Evolutionary conservation across 2,888 invertebrate species (phyloP).

Genomic region (Cecidostiba fungosa): DNA sequence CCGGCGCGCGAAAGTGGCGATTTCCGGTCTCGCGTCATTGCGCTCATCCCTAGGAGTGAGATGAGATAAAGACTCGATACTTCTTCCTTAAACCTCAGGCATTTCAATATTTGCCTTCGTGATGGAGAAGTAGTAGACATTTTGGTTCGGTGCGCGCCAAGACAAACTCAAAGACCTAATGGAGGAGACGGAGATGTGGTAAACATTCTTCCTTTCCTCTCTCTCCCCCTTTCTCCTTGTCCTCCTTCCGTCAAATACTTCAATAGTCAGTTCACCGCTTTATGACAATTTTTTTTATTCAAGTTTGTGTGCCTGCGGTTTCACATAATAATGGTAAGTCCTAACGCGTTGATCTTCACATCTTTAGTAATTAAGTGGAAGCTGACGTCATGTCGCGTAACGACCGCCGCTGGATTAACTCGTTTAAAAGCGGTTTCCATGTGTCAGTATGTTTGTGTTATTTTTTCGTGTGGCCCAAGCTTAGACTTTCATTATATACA

Average conservation of each 20-base stretch:
- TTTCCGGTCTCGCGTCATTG: constrained; percentile 61
- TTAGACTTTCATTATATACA: background rate
- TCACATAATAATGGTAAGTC: constrained; percentile 31
- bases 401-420: constrained; percentile 28
- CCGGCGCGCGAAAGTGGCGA: constrained; percentile 56
- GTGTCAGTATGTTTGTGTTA: background rate
- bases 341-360: constrained; percentile 41
- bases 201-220: background rate
- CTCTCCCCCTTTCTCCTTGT: constrained; percentile 11
- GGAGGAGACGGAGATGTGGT: background rate
- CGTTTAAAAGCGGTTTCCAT: background rate
- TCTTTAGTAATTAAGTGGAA: constrained; percentile 47
- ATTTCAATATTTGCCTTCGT: constrained; percentile 51
- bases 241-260: background rate
- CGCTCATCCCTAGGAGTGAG: background rate
- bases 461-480: background rate
- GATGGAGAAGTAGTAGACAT: background rate
- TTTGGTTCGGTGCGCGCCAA: background rate
- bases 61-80: constrained; percentile 1
- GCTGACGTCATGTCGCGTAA: constrained; percentile 55
- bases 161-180: constrained; percentile 20
- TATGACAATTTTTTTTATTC: constrained; percentile 10
- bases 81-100: background rate
- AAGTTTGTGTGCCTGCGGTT: background rate
- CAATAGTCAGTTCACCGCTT: background rate